These are phyloP conservation scores for Sorex maritimensis DNA, from an alignment of 2,797 vertebrate genomes.

Conservation along the genomic window DNA sequence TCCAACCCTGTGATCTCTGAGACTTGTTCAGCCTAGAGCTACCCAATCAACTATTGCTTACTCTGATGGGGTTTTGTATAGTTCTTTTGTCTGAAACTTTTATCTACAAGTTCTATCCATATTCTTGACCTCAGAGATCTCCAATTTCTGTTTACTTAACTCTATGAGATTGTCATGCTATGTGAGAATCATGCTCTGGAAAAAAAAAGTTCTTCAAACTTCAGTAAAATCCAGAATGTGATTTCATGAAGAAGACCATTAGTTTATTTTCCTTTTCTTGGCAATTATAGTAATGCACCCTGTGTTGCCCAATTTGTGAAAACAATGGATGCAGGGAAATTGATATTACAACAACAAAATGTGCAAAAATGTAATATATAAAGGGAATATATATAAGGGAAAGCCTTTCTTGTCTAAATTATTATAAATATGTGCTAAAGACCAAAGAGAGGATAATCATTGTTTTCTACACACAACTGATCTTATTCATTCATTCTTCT, in stretches of 20 bases:
- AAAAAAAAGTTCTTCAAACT: background rate
- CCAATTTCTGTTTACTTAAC: background rate
- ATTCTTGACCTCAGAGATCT: conserved; percentile 6
- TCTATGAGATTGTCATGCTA: background rate
- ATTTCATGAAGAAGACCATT: conserved; percentile 14
- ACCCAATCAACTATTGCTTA: background rate
- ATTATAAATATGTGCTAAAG: background rate
- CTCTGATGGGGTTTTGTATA: background rate
- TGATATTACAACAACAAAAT: background rate
- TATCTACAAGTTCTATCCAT: background rate
- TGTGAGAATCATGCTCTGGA: background rate
- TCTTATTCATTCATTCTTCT: background rate
- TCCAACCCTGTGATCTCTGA: background rate
- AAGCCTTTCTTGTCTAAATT: background rate
- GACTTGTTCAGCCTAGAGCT: background rate
- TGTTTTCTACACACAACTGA: background rate
- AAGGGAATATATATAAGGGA: background rate
- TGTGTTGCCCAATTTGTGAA: conserved; percentile 49
- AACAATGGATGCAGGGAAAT: conserved; percentile 4
- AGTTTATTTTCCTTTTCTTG: conserved; percentile 20
- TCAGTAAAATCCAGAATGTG: background rate
- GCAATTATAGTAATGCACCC: background rate
- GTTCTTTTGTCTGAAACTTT: background rate
- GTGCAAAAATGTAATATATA: background rate
- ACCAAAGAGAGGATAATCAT: background rate